These are phyloP conservation scores for Drosophila mimica DNA, from an alignment of 2,888 invertebrate species.

Conservation along the genomic window DNA sequence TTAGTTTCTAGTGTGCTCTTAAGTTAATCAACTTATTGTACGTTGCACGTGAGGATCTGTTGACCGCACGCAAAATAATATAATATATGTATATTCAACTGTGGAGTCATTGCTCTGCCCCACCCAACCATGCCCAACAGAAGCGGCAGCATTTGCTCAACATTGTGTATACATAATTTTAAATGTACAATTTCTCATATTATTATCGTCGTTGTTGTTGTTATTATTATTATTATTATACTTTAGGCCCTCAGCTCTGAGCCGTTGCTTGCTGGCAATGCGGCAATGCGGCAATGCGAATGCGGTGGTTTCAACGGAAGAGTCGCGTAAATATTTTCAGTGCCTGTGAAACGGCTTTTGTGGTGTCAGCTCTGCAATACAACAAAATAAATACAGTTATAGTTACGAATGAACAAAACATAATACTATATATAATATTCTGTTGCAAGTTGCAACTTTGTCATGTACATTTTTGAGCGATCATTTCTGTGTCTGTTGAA, in stretches of 20 bases:
- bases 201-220: slow-evolving; percentile 2
- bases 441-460: neutral
- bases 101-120: slow-evolving; percentile 9
- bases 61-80: slow-evolving; percentile 51
- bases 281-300: slow-evolving; percentile 10
- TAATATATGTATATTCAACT: slow-evolving; percentile 20
- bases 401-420: slow-evolving; percentile 46
- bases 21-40: slow-evolving; percentile 60
- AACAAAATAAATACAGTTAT: neutral
- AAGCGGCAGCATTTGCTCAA: slow-evolving; percentile 14
- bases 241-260: neutral
- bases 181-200: slow-evolving; percentile 43
- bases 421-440: neutral
- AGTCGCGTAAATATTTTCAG: slow-evolving; percentile 94
- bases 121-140: slow-evolving; percentile 11
- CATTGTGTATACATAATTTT: slow-evolving; percentile 51
- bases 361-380: slow-evolving; percentile 88
- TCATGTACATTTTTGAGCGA: too few relatives aligned
- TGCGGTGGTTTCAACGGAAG: slow-evolving; percentile 88
- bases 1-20: slow-evolving; percentile 42
- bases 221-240: slow-evolving; percentile 3
- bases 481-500: too few relatives aligned
- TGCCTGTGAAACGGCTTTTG: slow-evolving; percentile 91
- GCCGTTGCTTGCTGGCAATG: neutral
- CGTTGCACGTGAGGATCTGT: slow-evolving; percentile 44